A percentile compares a stretch with the other conserved stretches of the same genome.
Conservation (phyloP, 2,797 vertebrate species). For the Neomorphus geoffroyi region DNA sequence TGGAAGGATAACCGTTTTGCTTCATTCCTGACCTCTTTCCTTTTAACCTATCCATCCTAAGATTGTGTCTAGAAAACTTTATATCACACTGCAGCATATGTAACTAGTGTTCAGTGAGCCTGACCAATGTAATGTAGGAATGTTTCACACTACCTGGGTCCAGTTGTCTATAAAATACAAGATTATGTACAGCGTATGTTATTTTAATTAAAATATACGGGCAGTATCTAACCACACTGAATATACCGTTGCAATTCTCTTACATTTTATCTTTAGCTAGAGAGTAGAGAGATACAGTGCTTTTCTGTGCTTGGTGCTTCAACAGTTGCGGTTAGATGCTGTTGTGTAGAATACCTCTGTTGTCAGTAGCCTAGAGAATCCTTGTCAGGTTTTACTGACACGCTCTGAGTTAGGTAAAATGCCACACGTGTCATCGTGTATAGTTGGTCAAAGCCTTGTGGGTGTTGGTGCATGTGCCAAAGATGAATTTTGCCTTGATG, state of each 20-base stretch:
- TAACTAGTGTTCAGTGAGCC: not conserved
- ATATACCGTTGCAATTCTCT: not conserved
- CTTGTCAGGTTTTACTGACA: not conserved
- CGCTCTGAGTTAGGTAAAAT: not conserved
- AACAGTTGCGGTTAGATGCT: not conserved
- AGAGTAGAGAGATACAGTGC: not conserved
- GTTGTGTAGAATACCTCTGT: not conserved
- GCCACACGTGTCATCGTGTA: not conserved
- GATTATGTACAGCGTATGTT: not conserved
- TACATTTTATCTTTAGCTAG: slow-evolving; percentile 12
- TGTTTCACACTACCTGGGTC: not conserved
- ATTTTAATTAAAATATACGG: not conserved
- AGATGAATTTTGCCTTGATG: slow-evolving; percentile 13
- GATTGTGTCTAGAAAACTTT: not conserved
- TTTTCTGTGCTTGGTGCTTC: not conserved
- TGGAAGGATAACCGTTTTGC: not conserved
- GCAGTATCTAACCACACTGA: not conserved
- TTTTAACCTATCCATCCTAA: not conserved
- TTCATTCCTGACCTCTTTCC: not conserved
- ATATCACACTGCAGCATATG: not conserved
- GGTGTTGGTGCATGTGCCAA: not conserved
- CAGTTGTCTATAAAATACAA: not conserved
- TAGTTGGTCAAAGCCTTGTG: not conserved
- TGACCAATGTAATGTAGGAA: not conserved
- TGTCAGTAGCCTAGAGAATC: not conserved